These are phyloP conservation scores for Neoarius graeffei DNA, from an alignment of 2,113 vertebrate genomes.

Conservation along the genomic window DNA sequence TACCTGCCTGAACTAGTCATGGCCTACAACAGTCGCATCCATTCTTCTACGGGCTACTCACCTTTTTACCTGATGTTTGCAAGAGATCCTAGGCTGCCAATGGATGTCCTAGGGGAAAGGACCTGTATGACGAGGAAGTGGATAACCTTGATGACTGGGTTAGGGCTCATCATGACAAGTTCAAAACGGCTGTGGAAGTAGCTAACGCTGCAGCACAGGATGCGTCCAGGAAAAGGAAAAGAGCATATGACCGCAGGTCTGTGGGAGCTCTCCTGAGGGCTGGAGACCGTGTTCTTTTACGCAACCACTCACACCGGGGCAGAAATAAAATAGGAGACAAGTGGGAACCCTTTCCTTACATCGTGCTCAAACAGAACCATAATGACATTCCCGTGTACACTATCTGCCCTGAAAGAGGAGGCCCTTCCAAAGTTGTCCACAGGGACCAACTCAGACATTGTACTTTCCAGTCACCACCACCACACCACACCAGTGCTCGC, in stretches of 20 bases:
- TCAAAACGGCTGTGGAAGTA: too few relatives aligned
- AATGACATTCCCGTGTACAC: conserved; percentile 38
- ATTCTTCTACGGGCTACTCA: not conserved
- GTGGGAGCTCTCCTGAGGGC: too few relatives aligned
- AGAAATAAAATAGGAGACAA: conserved; percentile 46
- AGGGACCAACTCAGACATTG: conserved; percentile 38
- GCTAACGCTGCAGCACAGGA: too few relatives aligned
- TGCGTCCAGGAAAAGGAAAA: too few relatives aligned
- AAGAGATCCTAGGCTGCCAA: conserved; percentile 13
- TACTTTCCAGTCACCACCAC: conserved; percentile 1
- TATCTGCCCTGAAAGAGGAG: conserved; percentile 20
- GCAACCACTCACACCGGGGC: not conserved
- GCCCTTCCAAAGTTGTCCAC: conserved; percentile 38
- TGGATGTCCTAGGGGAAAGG: conserved; percentile 10
- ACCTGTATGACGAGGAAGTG: too few relatives aligned
- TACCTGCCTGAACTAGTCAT: not conserved
- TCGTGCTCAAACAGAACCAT: conserved; percentile 36
- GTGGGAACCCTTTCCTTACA: conserved; percentile 35
- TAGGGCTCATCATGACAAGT: too few relatives aligned
- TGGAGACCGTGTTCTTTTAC: too few relatives aligned
- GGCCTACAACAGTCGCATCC: not conserved
- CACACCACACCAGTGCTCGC: too few relatives aligned
- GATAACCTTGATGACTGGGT: too few relatives aligned
- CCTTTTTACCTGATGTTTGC: conserved; percentile 40
- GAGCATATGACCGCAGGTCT: too few relatives aligned